phyloP scores from a whole-genome alignment of 2,113 vertebrate species.

The Chelonoidis abingdonii region DNA sequence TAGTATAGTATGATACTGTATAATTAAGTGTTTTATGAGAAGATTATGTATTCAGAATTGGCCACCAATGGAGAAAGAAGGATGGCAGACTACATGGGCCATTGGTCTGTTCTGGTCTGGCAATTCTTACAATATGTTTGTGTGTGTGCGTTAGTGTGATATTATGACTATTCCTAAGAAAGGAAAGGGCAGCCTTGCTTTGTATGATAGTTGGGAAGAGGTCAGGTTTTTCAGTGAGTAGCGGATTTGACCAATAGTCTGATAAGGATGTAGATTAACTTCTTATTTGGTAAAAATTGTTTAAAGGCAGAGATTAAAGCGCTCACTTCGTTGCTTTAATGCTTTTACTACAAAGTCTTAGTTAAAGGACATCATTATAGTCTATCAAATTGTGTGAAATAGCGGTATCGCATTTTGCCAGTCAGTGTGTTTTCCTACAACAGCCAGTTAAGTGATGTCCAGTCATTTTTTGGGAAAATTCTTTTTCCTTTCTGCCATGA shows the following conservation, averaged over 20 bases:
- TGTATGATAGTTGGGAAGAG: neutral
- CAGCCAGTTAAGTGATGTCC: neutral
- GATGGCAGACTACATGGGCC: neutral
- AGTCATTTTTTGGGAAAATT: neutral
- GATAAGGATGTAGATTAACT: neutral
- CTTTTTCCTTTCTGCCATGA: neutral
- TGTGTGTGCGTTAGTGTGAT: neutral
- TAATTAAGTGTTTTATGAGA: neutral
- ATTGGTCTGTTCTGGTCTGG: neutral
- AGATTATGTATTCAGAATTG: neutral
- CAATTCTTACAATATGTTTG: neutral
- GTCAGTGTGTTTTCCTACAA: neutral
- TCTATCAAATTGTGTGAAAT: neutral
- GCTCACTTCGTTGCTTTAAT: constrained; percentile 4
- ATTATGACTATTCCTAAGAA: neutral
- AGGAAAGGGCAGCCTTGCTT: neutral
- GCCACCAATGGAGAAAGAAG: neutral
- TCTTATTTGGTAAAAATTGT: neutral
- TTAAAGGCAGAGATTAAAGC: constrained; percentile 1
- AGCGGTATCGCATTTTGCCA: neutral
- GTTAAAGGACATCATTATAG: neutral
- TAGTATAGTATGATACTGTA: fast-evolving
- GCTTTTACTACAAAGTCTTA: neutral
- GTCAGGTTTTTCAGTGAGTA: neutral
- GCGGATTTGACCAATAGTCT: neutral